Percentiles rank a stretch among this genome's conserved stretches.
Evolutionary conservation across 2,888 invertebrate species (phyloP).

Genomic region (Tetanocera ferruginea): DNA sequence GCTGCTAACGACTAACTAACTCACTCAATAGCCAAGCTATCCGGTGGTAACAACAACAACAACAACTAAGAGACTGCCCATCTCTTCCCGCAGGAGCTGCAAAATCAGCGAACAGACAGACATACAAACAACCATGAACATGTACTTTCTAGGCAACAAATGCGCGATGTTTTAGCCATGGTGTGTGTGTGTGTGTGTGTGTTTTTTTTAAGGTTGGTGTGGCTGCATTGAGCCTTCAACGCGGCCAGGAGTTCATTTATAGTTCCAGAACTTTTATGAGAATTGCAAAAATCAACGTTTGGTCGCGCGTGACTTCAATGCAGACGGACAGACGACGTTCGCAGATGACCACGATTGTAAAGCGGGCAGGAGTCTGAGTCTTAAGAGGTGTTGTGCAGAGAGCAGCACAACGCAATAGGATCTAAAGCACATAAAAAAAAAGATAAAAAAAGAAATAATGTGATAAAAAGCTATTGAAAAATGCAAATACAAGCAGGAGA

Average conservation of each 20-base stretch:
- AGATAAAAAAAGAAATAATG: neutral
- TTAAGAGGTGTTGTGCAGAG: neutral
- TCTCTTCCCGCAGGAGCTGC: neutral
- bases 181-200: too few relatives aligned
- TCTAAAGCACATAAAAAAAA: neutral
- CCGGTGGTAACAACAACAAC: neutral
- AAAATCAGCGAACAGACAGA: neutral
- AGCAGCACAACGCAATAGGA: neutral
- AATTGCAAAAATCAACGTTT: constrained; percentile 35
- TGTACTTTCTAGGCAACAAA: neutral
- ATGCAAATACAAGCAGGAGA: constrained; percentile 14
- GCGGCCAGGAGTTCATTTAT: constrained; percentile 31
- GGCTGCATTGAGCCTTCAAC: neutral
- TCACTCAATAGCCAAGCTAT: neutral
- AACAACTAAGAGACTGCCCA: neutral
- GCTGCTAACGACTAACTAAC: constrained; percentile 7
- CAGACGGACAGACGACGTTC: constrained; percentile 33
- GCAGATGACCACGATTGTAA: neutral
- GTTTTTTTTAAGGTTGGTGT: neutral
- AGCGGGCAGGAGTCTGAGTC: neutral
- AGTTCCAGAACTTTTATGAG: constrained; percentile 43
- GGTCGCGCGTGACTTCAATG: constrained; percentile 30
- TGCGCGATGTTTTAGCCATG: neutral
- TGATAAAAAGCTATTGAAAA: neutral
- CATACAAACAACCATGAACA: neutral